A percentile compares a stretch with the other conserved stretches of the same genome.
phyloP scores from a whole-genome alignment of 2,113 vertebrate genomes.

The Chlorodrepanis virens region DNA sequence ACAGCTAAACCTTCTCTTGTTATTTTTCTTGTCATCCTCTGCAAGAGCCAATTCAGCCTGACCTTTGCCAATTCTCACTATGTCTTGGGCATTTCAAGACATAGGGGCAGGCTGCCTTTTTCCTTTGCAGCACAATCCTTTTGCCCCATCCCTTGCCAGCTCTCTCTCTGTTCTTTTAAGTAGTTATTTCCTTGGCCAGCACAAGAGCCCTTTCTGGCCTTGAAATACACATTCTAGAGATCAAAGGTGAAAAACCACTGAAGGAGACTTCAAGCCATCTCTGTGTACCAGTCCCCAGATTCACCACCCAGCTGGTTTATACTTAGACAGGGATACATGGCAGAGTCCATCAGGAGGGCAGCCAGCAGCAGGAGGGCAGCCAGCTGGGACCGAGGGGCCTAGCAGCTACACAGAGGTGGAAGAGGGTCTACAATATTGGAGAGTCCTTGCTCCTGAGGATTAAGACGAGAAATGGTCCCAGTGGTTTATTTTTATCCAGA shows the following conservation, averaged over 20 bases:
- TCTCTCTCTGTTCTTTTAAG: neutral
- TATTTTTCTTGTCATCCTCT: constrained; percentile 1
- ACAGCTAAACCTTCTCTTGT: neutral
- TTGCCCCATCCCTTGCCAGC: neutral
- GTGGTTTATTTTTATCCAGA: neutral
- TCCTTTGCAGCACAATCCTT: neutral
- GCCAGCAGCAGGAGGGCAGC: neutral
- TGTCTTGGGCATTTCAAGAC: constrained; percentile 18
- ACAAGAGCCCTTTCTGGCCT: constrained; percentile 1
- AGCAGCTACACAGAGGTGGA: neutral
- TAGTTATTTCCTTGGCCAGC: neutral
- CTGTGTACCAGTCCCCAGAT: neutral
- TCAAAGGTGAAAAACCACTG: constrained; percentile 12
- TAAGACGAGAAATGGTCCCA: neutral
- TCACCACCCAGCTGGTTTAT: neutral
- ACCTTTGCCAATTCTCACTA: constrained; percentile 5
- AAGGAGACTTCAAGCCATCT: neutral
- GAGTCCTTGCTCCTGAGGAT: neutral
- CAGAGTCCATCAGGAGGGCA: neutral
- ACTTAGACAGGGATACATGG: neutral
- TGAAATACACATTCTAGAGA: neutral
- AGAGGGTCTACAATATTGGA: neutral
- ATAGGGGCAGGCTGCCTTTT: neutral
- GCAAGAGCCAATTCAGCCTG: neutral
- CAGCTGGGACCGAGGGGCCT: neutral